Evolutionary conservation across 2,113 vertebrate genomes (phyloP).

Genomic region (Otus sunia): DNA sequence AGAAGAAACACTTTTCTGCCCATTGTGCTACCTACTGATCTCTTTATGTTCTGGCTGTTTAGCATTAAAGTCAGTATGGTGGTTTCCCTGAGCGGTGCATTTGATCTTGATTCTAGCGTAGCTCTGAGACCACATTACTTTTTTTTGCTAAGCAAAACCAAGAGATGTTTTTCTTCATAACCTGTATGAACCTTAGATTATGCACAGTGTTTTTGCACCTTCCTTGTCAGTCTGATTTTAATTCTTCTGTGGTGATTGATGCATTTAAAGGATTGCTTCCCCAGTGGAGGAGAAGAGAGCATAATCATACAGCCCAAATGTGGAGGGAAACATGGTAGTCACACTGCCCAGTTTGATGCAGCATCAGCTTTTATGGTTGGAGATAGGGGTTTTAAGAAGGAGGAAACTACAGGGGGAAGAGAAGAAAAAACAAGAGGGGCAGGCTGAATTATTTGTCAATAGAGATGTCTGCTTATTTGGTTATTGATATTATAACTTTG

Average conservation of each 20-base stretch:
- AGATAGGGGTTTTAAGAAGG: background rate
- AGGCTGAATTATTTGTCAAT: background rate
- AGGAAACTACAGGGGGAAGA: background rate
- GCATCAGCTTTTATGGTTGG: background rate
- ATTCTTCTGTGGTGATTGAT: background rate
- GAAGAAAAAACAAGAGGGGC: background rate
- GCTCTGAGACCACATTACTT: background rate
- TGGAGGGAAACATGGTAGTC: background rate
- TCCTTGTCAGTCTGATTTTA: background rate
- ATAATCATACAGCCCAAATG: background rate
- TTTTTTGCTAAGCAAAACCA: background rate
- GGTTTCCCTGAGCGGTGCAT: background rate
- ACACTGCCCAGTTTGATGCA: background rate
- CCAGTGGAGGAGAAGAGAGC: background rate
- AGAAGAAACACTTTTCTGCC: background rate
- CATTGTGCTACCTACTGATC: background rate
- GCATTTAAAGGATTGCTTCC: background rate
- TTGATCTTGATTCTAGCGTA: background rate
- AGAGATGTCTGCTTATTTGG: background rate
- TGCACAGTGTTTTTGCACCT: background rate
- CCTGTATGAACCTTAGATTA: background rate
- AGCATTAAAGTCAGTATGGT: background rate
- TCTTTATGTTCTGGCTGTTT: background rate
- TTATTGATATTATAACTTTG: background rate
- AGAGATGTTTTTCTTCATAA: background rate